Percentiles rank a stretch among this genome's conserved stretches.
These are phyloP conservation scores for Aradophagus sp. DNA, from an alignment of 1,140 invertebrate genomes.

Conservation along the genomic window DNA sequence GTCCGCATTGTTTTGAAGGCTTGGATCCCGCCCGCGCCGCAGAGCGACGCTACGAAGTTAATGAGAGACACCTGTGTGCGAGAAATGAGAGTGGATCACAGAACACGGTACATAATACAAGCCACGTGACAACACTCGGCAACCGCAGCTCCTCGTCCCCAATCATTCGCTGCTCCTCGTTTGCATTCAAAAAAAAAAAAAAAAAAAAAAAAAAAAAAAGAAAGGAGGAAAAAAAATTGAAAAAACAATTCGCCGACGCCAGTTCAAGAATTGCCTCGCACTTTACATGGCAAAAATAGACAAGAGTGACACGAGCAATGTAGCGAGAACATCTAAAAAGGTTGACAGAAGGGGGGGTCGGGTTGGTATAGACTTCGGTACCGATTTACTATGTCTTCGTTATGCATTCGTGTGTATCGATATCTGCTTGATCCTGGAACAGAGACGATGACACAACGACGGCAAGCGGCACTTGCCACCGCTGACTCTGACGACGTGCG, in stretches of 20 bases:
- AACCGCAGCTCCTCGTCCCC: constrained; percentile 19
- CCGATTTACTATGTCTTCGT: constrained; percentile 39
- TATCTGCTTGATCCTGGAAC: constrained; percentile 73
- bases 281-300: constrained; percentile 44
- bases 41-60: constrained; percentile 95
- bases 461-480: no score
- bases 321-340: constrained; percentile 60
- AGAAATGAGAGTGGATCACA: constrained; percentile 75
- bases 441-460: constrained; percentile 70
- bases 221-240: no score
- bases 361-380: constrained; percentile 55
- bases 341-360: constrained; percentile 55
- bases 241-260: no score
- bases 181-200: no score
- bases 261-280: no score
- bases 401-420: constrained; percentile 18
- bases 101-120: constrained; percentile 62
- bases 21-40: constrained; percentile 95
- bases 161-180: no score
- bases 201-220: no score
- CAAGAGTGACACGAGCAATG: constrained; percentile 54
- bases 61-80: constrained; percentile 92
- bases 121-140: constrained; percentile 39
- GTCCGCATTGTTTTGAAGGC: constrained; percentile 99
- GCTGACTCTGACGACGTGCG: constrained; percentile 30